Evolutionary conservation across 2,113 vertebrate species (phyloP).

Genomic region (Misgurnus anguillicaudatus): DNA sequence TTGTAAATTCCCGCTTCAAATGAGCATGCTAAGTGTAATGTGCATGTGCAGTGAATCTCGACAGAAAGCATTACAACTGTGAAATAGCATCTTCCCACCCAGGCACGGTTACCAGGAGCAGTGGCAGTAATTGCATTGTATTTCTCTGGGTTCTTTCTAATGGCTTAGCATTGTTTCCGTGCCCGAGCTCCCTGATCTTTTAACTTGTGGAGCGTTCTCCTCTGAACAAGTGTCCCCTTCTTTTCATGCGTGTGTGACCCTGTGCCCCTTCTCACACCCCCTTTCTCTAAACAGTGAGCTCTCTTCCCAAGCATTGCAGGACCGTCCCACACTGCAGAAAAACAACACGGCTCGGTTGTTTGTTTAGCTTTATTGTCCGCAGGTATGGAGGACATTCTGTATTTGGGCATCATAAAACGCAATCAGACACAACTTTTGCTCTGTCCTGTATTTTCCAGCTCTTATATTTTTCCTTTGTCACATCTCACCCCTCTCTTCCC

Average conservation of each 20-base stretch:
- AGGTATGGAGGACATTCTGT: background rate
- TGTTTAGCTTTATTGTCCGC: constrained; percentile 1
- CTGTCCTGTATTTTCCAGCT: background rate
- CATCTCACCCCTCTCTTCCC: constrained; percentile 54
- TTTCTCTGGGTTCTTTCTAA: constrained; percentile 71
- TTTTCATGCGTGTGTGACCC: constrained; percentile 75
- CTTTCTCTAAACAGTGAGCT: constrained; percentile 40
- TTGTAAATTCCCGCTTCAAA: constrained; percentile 23
- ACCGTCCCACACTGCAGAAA: constrained; percentile 3
- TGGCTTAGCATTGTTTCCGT: constrained; percentile 57
- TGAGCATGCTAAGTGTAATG: constrained; percentile 35
- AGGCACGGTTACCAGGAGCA: constrained; percentile 71
- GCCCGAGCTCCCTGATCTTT: constrained; percentile 59
- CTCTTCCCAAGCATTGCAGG: constrained; percentile 28
- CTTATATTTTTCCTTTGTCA: constrained; percentile 41
- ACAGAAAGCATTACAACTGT: constrained; percentile 52
- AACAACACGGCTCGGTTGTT: background rate
- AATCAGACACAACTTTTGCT: background rate
- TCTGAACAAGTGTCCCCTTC: constrained; percentile 56
- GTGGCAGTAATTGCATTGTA: constrained; percentile 78
- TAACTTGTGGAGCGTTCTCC: constrained; percentile 67
- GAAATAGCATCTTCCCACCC: constrained; percentile 73
- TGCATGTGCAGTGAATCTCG: constrained; percentile 42
- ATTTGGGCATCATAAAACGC: background rate
- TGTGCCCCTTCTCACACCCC: constrained; percentile 62